Base-by-base conservation (phyloP, 2,797 vertebrate genomes). In the Chlorospingus flavigularis region DNA sequence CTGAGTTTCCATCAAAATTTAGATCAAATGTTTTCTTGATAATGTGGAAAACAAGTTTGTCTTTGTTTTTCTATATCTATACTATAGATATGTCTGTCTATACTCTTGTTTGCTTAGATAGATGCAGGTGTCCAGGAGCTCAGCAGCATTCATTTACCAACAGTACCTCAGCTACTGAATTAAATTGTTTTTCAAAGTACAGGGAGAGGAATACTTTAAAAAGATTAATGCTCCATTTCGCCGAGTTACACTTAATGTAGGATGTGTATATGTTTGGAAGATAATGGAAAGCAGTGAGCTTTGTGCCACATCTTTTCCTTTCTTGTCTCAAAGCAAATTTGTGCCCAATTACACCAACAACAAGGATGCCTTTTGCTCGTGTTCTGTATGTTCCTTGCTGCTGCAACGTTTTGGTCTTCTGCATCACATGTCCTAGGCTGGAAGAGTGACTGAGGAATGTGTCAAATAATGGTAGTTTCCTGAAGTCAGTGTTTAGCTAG, bases 371-470 rank as follows among this genome's bases (percentile, higher is more conserved):
- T 58, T 88, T 81, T 53, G 10, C 45, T 90, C 4, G 0, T 50
- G 17, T 6, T 48, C 24, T 62, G 5, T 55, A 25, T 62, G 8
- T n/a, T 77, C 43, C 40, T 62, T 20, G 15, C 62, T 86, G 33
- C 48, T 80, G 37, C 42, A 83, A 5, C 37, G 25, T 86, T 77
- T 62, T 74, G 21, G 24, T 66, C 11, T 51, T 86, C 26, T 26
- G 37, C 2, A 1, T 53, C 43, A 14, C 3, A 0, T 48, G 23
- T 65, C 24, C 21, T 68, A 42, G 30, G 13, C 50, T 62, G n/a
- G 20, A 35, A 70, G 20, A 60, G 23, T 2, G 3, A 78, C 35
- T 39, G 45, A 78, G 58, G 58, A 84, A 47, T 26, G 5, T 50
- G 9, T 33, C 37, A 67, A 88, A 45, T 25, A 1, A 13, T 50